Base-by-base conservation (phyloP, 2,888 invertebrate species). In the Morpho helenor region DNA sequence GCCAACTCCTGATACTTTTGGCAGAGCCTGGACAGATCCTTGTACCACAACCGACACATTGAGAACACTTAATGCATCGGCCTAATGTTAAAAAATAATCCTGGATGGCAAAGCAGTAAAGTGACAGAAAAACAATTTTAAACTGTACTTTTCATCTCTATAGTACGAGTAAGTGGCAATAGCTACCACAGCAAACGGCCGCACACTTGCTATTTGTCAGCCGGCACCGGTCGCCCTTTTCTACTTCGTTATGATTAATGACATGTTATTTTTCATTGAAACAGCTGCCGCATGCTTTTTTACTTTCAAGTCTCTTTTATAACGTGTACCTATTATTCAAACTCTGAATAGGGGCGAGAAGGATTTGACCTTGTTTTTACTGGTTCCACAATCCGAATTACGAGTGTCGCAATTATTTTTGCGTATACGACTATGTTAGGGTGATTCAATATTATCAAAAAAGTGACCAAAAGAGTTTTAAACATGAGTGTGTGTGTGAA, bases 201-300 rank as follows among this genome's bases (percentile, higher is more conserved):
- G 67, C 72, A 53, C 53, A 62, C 62, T 68, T 70, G 71, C 79
- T 81, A 82, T 85, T 84, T 84, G 85, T 85, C 86, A 83, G 76
- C 70, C 74, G 70, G 73, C 75, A 77, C 76, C 77, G 43, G 80
- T 78, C 82, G 77, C 77, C 75, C 77, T 78, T 82, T 83, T 83
- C 83, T 84, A 82, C 84, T 79, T 73, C 78, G 77, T 76, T 81
- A 83, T 87, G 87, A 87, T 87, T 84, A 86, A 87, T 84, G 86
- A 80, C 75, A 77, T 76, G 82, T 82, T 86, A 86, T 87, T 86
- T 87, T 87, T 87, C 86, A 86, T 79, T 81, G 83, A 76, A 84
- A 81, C 86, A 86, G 84, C 85, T 87, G 85, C 80, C 75, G 75
- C 80, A 81, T 81, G 80, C 86, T 86, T 87, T 82, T 86, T 82